phyloP scores from a whole-genome alignment of 1,140 invertebrate genomes.

The Argopecten irradians region DNA sequence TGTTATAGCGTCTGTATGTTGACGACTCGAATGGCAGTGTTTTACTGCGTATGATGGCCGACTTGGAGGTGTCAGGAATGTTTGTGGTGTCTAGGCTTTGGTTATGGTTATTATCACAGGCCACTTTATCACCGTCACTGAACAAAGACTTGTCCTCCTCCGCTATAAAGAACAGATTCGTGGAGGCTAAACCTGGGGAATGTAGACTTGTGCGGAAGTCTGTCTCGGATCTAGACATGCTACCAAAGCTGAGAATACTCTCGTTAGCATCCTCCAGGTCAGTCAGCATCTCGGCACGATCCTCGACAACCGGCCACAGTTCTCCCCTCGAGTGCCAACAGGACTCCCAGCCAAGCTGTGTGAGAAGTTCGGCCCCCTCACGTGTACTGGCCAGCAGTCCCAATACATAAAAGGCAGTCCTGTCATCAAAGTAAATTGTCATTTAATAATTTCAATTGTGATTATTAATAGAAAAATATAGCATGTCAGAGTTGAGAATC shows the following conservation, averaged over 20 bases:
- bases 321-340: conserved; percentile 86
- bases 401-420: conserved; percentile 90
- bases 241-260: conserved; percentile 44
- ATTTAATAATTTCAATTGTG: too few relatives aligned
- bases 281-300: conserved; percentile 76
- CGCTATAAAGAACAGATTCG: conserved; percentile 51
- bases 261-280: conserved; percentile 58
- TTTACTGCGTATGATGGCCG: conserved; percentile 35
- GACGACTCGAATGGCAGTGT: conserved; percentile 40
- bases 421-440: too few relatives aligned
- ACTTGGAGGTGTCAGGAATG: conserved; percentile 6
- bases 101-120: conserved; percentile 43
- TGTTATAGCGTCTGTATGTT: conserved; percentile 35
- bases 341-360: conserved; percentile 88
- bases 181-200: conserved; percentile 40
- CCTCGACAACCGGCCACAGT: conserved; percentile 88
- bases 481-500: too few relatives aligned
- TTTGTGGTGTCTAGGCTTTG: conserved; percentile 48
- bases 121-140: conserved; percentile 31
- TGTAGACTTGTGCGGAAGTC: conserved; percentile 37
- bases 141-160: conserved; percentile 44
- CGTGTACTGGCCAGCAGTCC: conserved; percentile 89
- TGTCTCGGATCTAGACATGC: conserved; percentile 34
- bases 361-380: conserved; percentile 86
- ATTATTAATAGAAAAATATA: too few relatives aligned